Percentiles rank a stretch among this genome's conserved stretches.
These are phyloP conservation scores for Tinamus major DNA, from an alignment of 2,797 vertebrate genomes.

Conservation along the genomic window DNA sequence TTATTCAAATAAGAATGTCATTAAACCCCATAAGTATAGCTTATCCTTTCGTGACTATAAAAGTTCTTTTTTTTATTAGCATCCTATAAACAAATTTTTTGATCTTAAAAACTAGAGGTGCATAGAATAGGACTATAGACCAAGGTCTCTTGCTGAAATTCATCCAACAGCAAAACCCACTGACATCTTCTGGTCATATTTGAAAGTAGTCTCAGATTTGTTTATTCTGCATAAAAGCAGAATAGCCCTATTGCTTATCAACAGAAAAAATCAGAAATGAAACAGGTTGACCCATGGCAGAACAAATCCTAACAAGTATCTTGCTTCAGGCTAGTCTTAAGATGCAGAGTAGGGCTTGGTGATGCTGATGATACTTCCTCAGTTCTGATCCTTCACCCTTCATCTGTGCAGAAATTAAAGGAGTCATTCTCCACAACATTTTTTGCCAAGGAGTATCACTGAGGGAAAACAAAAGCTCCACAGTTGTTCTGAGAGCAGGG, in stretches of 20 bases:
- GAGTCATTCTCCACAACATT: background rate
- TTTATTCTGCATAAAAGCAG: background rate
- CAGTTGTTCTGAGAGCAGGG: background rate
- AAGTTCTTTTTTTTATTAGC: background rate
- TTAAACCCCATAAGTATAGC: background rate
- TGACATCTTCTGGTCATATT: background rate
- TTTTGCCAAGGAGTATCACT: background rate
- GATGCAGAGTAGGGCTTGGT: background rate
- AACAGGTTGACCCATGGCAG: background rate
- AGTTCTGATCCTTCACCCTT: background rate
- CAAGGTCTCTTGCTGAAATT: background rate
- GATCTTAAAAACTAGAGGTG: background rate
- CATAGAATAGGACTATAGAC: background rate
- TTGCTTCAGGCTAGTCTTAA: background rate
- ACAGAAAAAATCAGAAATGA: background rate
- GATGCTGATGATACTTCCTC: background rate
- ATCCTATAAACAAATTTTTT: background rate
- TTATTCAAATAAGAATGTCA: constrained; percentile 8
- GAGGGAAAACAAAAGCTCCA: background rate
- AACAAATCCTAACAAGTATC: background rate
- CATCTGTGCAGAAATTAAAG: background rate
- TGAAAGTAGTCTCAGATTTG: background rate
- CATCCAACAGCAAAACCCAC: background rate
- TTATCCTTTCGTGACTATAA: background rate
- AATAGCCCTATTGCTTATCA: background rate